These are phyloP conservation scores for Solenopsis fugax DNA, from an alignment of 1,140 invertebrate species.

Conservation along the genomic window DNA sequence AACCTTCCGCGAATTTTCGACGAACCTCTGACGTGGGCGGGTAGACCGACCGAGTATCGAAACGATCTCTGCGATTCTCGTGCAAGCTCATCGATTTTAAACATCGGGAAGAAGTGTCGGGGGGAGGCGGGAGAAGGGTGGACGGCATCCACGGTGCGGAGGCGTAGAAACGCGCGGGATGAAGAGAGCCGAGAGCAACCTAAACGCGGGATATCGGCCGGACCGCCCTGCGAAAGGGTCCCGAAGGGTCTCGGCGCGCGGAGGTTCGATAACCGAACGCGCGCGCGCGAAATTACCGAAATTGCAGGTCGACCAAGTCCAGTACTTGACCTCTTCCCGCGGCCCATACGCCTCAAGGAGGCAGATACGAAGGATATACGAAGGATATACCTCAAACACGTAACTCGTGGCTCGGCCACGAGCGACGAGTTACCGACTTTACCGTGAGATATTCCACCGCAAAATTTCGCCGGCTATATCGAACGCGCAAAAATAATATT, in stretches of 20 bases:
- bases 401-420: background rate
- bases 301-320: constrained; percentile 70
- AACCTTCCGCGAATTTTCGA: constrained; percentile 42
- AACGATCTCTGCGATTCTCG: constrained; percentile 61
- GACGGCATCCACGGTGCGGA: background rate
- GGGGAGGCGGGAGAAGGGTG: background rate
- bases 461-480: constrained; percentile 38
- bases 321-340: constrained; percentile 70
- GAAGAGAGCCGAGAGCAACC: constrained; percentile 41
- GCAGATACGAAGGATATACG: constrained; percentile 12
- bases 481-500: constrained; percentile 21
- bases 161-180: constrained; percentile 51
- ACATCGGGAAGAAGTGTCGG: constrained; percentile 54
- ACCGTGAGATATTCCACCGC: constrained; percentile 66
- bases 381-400: background rate
- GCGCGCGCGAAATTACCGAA: constrained; percentile 75
- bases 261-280: constrained; percentile 74
- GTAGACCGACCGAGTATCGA: constrained; percentile 54
- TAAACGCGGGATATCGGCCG: constrained; percentile 69
- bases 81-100: constrained; percentile 67
- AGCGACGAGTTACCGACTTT: constrained; percentile 42
- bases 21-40: constrained; percentile 45
- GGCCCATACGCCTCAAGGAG: constrained; percentile 47
- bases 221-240: constrained; percentile 61
- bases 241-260: constrained; percentile 18